Conservation (phyloP, 2,113 vertebrate species). For the Mesembrinibis cayennensis region DNA sequence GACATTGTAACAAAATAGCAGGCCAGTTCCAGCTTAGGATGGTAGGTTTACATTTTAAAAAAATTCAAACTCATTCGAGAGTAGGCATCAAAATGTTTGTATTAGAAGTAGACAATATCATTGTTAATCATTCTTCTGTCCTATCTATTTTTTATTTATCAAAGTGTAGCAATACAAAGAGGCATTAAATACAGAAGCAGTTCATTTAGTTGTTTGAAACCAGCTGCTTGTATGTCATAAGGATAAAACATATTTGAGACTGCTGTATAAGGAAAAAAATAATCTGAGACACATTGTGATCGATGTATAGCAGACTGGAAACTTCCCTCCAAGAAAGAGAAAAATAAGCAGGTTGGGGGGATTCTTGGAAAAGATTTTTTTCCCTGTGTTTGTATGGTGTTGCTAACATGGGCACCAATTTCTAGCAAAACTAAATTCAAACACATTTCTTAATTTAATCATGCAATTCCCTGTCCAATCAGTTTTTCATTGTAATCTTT, state of each 20-base stretch:
- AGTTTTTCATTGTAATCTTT: background rate
- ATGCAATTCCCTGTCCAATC: background rate
- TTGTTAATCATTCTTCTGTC: background rate
- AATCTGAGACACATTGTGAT: background rate
- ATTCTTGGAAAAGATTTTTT: background rate
- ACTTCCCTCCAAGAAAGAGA: background rate
- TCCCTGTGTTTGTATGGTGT: background rate
- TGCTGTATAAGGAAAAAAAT: background rate
- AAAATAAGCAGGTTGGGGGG: background rate
- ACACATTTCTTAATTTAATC: background rate
- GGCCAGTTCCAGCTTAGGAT: background rate
- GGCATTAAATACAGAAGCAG: background rate
- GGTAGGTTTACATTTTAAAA: background rate
- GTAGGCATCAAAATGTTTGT: background rate
- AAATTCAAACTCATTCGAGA: background rate
- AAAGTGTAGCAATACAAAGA: background rate
- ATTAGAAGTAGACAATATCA: background rate
- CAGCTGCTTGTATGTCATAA: background rate
- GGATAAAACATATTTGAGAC: background rate
- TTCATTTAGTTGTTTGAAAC: background rate
- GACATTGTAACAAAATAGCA: background rate
- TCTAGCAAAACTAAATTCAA: background rate
- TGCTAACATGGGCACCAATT: background rate
- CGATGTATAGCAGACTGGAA: background rate
- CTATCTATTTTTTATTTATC: background rate